Base-by-base conservation (phyloP, 2,888 invertebrate genomes). In the Athripsodes cinereus region DNA sequence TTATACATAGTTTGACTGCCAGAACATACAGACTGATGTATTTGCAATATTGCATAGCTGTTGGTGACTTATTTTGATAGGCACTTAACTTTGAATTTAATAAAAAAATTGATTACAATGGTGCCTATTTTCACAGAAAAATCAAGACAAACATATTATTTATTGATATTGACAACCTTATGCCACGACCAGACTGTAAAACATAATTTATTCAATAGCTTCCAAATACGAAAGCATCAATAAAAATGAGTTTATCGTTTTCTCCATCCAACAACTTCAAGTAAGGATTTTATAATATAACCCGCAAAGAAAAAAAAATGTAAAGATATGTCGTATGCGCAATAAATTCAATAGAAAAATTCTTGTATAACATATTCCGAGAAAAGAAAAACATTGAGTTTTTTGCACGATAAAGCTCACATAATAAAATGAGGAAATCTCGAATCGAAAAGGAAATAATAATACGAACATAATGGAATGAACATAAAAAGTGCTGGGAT, bases 381-480 rank as follows among this genome's bases (percentile, higher is more conserved):
- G 2, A 16, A 40, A 40, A 40, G 40, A 13, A 40, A 40, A 40
- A 40, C 40, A 40, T 40, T 40, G 40, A 40, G 16, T 40, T 40
- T 40, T 40, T 40, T 40, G 40, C 40, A 16, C 40, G 40, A 40
- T 40, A 40, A 40, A 40, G 40, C 40, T 16, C 40, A 5, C 40
- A 40, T 13, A 40, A 40, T 40, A 13, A 13, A 40, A 16, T 3
- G 13, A 16, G 40, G n/a, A 16, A 40, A n/a, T 40, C 40, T 40
- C 40, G 40, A 40, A 40, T 40, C 16, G 40, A 40, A 40, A 40
- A 40, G 40, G 40, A 40, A 40, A 40, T 40, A 16, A 40, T 40
- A 40, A 40, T 40, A 40, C n/a, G 16, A 8, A 40, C 16, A 16
- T 40, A 40, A 40, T 40, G 40, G 40, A 40, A 16, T 13, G 16